Base-by-base conservation (phyloP, 2,888 invertebrate species). In the Drosophila affinis region DNA sequence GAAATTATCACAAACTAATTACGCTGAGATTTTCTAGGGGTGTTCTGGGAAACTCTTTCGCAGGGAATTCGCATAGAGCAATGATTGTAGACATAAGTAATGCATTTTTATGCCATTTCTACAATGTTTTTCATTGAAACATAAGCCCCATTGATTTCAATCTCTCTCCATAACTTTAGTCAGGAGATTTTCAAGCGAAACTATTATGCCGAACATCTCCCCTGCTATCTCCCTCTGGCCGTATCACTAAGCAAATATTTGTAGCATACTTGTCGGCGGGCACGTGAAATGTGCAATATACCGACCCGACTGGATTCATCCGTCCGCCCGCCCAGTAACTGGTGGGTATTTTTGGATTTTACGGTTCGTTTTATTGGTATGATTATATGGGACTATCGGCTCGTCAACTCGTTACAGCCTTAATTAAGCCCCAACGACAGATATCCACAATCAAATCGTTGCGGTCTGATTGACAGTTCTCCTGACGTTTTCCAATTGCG, bases 191-290 rank as follows among this genome's bases (percentile, higher is more conserved):
- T 10, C 3, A 0, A 0, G 17, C 57, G 57, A 44, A 49, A 39
- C 44, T 0, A 2, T 3, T 57, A 51, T 14, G 1, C 1, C 47
- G 59, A 81, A 81, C 57, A 24, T 4, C 1, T 3, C 21, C 53
- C 62, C 57, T 21, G 21, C 21, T 71, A 46, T 59, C 18, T 44
- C 5, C 55, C 3, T 0, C 6, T 7, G 3, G 21, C 9, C 27
- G 65, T 87, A 87, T 82, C 82, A 47, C 49, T 62, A 63, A 69
- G 78, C 78, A 84, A 88, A 84, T 84, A 84, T 86, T 88, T 82
- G 88, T 73, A 52, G 71, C 60, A 70, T 64, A 78, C 62, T 78
- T 73, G 52, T 39, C 53, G 54, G 27, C 27, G 47, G 44, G 51
- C 55, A n/a, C 27, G 48, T 29, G 45, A 73, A 58, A 51, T 79